Base-by-base conservation (phyloP, 2,113 vertebrate species). In the Ailuropoda melanoleuca region DNA sequence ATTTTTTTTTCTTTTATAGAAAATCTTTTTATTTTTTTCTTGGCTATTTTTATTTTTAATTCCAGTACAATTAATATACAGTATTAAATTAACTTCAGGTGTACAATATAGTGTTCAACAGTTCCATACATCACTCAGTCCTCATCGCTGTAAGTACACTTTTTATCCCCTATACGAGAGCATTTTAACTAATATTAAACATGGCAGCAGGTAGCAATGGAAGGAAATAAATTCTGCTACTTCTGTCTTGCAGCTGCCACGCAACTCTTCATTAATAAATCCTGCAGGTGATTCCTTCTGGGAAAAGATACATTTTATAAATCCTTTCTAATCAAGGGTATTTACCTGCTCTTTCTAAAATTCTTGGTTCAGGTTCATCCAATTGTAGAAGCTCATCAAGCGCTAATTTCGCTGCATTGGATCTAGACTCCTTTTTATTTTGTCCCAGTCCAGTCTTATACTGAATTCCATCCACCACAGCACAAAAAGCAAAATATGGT, bases 401-500 rank as follows among this genome's bases (percentile, higher is more conserved):
- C 97, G 99, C 99, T 24, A 99, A 90, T 94, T 99, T 98, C 21
- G 99, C 99, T 37, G 99, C 99, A 96, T 98, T 99, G 70, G 97
- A 96, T 93, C 98, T 99, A 62, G 99, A 99, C 56, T 99, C 99
- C 97, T 99, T 99, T 97, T 99, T 99, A 87, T 98, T 99, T 93
- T 46, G 97, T 34, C 99, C 99, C 97, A 99, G 98, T 53, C 99
- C 99, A 37, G 99, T 99, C 98, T 99, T 99, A 97, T 99, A 99
- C 62, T 98, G 88, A 92, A 99, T 84, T 34, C 99, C 99, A 97
- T 99, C 99, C 64, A 99, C 98, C 97, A 99, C 98, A 84, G 99
- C 99, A 98, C 99, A 99, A 95, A 99, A 99, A 66, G 99, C 99
- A 99, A 99, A 99, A 92, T 99, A 99, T 72, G 99, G 93, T 26